A percentile compares a stretch with the other conserved stretches of the same genome.
Evolutionary conservation across 1,140 invertebrate species (phyloP).

Genomic region (Drosophila kikkawai): DNA sequence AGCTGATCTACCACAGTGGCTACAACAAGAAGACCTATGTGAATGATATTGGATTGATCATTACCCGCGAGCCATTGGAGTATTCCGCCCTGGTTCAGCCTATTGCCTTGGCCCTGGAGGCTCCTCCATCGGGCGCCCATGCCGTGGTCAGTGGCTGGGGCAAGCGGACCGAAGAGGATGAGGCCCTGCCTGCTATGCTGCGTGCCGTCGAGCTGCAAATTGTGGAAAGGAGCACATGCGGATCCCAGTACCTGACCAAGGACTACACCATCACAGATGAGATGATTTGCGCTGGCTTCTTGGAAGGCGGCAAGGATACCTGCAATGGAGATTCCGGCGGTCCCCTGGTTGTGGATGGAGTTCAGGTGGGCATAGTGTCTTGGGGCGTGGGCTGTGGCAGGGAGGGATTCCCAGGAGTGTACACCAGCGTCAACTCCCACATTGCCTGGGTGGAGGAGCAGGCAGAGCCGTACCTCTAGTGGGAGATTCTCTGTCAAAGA

Average conservation of each 20-base stretch:
- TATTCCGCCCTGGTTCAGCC: conserved; percentile 60
- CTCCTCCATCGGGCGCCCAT: conserved; percentile 36
- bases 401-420: conserved; percentile 67
- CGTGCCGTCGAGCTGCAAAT: conserved; percentile 84
- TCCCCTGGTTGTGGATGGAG: conserved; percentile 60
- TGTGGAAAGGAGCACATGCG: conserved; percentile 65
- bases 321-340: conserved; percentile 70
- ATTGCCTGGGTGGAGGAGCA: conserved; percentile 70
- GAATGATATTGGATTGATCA: conserved; percentile 81
- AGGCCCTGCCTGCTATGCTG: conserved; percentile 54
- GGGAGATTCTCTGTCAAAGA: not conserved
- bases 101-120: conserved; percentile 61
- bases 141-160: conserved; percentile 86
- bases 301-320: conserved; percentile 66
- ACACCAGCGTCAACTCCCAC: conserved; percentile 66
- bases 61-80: conserved; percentile 54
- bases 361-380: conserved; percentile 64
- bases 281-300: conserved; percentile 90
- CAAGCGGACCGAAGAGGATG: conserved; percentile 63
- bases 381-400: conserved; percentile 71
- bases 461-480: conserved; percentile 58
- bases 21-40: conserved; percentile 72
- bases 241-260: conserved; percentile 64
- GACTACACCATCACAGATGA: conserved; percentile 86
- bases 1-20: conserved; percentile 60